Conservation (phyloP, 2,888 invertebrate species). For the Periphyllus acericola region DNA sequence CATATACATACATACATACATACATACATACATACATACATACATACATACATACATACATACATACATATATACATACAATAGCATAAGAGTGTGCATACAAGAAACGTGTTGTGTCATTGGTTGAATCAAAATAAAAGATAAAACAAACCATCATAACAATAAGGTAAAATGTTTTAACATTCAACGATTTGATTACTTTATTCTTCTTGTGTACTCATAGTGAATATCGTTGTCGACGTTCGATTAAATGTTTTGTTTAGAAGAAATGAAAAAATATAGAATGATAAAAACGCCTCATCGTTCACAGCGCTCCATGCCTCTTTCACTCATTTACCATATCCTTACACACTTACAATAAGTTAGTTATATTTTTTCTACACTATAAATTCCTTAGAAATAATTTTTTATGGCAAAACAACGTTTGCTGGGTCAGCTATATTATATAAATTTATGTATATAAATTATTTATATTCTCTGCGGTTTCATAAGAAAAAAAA, state of each 20-base stretch:
- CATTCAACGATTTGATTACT: background rate
- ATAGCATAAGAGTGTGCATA: no score
- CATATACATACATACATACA: no score
- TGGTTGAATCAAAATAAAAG: background rate
- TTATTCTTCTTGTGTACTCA: background rate
- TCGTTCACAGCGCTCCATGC: no score
- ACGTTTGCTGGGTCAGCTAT: no score
- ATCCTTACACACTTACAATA: no score
- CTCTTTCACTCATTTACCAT: no score
- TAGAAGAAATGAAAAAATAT: background rate
- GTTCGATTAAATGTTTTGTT: slow-evolving; percentile 4
- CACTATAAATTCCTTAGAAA: no score
- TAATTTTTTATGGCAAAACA: no score
- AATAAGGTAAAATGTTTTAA: background rate
- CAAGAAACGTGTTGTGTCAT: background rate
- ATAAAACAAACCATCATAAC: background rate
- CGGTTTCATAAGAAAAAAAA: slow-evolving; percentile 35
- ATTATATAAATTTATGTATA: background rate
- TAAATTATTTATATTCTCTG: slow-evolving; percentile 21
- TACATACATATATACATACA: no score
- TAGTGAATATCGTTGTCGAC: background rate
- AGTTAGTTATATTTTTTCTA: no score
- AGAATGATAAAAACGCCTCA: background rate
- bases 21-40: no score
- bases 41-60: no score